Evolutionary conservation across 2,888 invertebrate genomes (phyloP), one percentile per base, ranked within the genome.

Genomic region (Fragum whitleyi): DNA sequence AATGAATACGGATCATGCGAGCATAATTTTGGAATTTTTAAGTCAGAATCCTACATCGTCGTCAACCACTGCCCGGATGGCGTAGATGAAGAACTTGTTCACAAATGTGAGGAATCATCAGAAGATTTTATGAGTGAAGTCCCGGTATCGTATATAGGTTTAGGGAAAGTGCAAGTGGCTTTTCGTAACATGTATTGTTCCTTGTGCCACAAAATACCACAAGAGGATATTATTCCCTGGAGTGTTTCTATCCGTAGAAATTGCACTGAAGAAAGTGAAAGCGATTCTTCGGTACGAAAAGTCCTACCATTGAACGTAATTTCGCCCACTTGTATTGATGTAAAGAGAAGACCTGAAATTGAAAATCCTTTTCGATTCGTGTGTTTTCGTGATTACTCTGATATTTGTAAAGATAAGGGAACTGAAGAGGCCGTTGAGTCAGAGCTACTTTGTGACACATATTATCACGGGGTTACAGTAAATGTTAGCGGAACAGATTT

Each of bases 121-220:
- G 62, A 62, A n/a, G 62, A 62, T n/a, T 62, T 62, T n/a, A 23
- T 62, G n/a, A 36, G n/a, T 6, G 62, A 62, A 36, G 36, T 62
- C 6, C 62, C 62, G 2, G 62, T 62, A 9, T 62, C 62, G 9
- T 62, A 62, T 21, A 32, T 36, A 21, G 36, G n/a, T 7, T 0
- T 16, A 32, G 36, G 62, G 6, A 14, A 36, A 5, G 62, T 62
- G 6, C 62, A 62, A 9, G 62, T 36, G 1, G 62, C 62, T n/a
- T 62, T 62, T 9, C 62, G 62, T 14, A 62, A 62, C 14, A 62
- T 62, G 36, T 62, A 62, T 9, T 62, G 62, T 32, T 23, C 62
- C 11, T 19, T 19, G 62, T 62, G 62, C n/a, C 62, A 62, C n/a
- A 62, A 36, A 16, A 62, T 62, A 16, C 62, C 62, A n/a, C 32